These are phyloP conservation scores for Acanthosepion esculentum DNA, from an alignment of 2,888 invertebrate genomes.

Conservation along the genomic window DNA sequence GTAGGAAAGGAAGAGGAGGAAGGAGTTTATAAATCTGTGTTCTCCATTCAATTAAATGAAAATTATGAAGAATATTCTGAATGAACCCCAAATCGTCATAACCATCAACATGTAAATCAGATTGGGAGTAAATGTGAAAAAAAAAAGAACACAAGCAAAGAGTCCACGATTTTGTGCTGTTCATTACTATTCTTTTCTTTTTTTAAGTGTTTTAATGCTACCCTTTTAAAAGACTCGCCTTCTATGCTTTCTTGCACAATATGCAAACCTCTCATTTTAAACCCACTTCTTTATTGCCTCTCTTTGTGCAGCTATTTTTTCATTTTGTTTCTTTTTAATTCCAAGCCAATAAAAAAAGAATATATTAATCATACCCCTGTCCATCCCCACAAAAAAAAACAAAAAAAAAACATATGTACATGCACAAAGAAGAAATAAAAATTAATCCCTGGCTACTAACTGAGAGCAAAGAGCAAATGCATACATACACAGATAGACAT, in stretches of 20 bases:
- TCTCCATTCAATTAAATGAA: background rate
- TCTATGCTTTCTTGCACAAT: background rate
- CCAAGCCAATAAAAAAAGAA: constrained; percentile 18
- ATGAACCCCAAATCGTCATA: background rate
- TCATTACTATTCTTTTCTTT: background rate
- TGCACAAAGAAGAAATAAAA: background rate
- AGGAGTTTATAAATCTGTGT: constrained; percentile 1
- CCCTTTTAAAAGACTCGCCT: background rate
- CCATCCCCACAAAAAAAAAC: background rate
- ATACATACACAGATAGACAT: background rate
- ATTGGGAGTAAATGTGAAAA: background rate
- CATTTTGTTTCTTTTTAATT: background rate
- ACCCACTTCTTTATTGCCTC: background rate
- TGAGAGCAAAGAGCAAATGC: background rate
- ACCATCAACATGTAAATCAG: background rate
- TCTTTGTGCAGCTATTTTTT: background rate
- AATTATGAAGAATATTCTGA: background rate
- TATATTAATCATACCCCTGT: background rate
- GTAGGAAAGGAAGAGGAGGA: background rate
- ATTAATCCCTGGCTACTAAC: background rate
- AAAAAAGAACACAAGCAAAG: background rate
- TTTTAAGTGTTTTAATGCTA: background rate
- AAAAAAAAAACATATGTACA: background rate
- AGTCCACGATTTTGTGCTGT: background rate
- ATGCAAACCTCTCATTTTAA: background rate